Conservation (phyloP, 2,113 vertebrate genomes). For the Heptranchias perlo region DNA sequence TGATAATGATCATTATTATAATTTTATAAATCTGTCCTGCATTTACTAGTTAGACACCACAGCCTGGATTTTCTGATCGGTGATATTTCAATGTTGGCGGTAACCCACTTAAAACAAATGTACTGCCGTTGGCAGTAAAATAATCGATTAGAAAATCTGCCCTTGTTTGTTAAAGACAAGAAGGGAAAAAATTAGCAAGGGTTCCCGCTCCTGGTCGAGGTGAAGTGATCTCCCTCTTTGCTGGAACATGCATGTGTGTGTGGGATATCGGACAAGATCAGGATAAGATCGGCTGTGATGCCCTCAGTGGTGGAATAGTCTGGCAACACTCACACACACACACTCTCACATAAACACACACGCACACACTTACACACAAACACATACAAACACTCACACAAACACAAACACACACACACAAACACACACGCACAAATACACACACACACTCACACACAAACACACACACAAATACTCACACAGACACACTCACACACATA, state of each 20-base stretch:
- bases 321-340: neutral
- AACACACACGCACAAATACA: no score
- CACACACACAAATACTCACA: no score
- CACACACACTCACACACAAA: neutral
- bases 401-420: neutral
- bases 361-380: neutral
- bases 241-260: neutral
- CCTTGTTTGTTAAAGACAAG: neutral
- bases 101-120: neutral
- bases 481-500: neutral
- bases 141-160: neutral
- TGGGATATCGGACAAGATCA: neutral
- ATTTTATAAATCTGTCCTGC: neutral
- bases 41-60: neutral
- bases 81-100: neutral
- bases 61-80: constrained; percentile 11
- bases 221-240: neutral
- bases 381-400: neutral
- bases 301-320: neutral
- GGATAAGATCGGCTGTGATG: neutral
- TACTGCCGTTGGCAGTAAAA: neutral
- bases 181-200: neutral
- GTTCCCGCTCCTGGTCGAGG: neutral
- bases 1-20: neutral
- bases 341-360: neutral